Evolutionary conservation across 2,113 vertebrate genomes (phyloP).

Genomic region (Mugil cephalus): DNA sequence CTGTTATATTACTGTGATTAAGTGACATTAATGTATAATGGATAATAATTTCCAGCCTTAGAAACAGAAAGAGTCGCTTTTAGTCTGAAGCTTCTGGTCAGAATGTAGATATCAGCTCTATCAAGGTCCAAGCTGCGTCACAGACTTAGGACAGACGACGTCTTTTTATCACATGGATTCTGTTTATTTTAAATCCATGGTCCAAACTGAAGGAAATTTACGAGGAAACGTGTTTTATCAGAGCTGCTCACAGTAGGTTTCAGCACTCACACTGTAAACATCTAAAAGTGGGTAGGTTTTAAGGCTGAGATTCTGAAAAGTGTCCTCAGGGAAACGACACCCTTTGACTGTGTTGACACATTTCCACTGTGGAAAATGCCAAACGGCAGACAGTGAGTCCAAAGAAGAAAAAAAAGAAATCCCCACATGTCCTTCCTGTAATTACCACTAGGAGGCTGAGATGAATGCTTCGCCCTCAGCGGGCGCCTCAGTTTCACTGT

Average conservation of each 20-base stretch:
- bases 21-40: no score
- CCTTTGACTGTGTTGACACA: slow-evolving; percentile 17
- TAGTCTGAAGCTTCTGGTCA: no score
- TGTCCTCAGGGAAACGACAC: slow-evolving; percentile 10
- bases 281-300: not conserved
- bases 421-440: slow-evolving; percentile 16
- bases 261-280: not conserved
- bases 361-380: not conserved
- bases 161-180: not conserved
- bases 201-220: not conserved
- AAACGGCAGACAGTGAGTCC: not conserved
- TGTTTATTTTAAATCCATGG: not conserved
- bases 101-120: no score
- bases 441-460: slow-evolving; percentile 39
- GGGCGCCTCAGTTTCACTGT: slow-evolving; percentile 9
- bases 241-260: not conserved
- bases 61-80: no score
- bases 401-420: not conserved
- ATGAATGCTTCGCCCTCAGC: not conserved
- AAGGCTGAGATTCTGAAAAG: slow-evolving; percentile 2
- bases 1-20: no score
- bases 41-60: no score
- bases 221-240: not conserved
- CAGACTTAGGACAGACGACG: no score
- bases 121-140: no score